These are phyloP conservation scores for Calliphora vicina DNA, from an alignment of 1,140 invertebrate species.

Conservation along the genomic window DNA sequence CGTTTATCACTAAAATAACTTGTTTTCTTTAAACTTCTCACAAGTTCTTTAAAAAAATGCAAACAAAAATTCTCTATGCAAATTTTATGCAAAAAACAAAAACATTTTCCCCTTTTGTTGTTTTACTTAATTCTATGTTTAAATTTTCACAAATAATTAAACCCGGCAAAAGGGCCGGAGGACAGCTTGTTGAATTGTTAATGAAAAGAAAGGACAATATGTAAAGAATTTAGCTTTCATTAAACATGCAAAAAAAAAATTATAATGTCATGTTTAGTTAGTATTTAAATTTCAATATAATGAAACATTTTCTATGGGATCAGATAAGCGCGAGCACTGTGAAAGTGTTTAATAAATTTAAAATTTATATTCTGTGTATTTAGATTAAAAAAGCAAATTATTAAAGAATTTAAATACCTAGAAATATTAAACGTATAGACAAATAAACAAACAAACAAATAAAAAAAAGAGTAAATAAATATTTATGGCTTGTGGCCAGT, in stretches of 20 bases:
- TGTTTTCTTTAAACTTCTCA: no score
- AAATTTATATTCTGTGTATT: no score
- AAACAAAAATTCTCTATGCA: neutral
- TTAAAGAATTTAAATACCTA: no score
- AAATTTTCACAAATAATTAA: neutral
- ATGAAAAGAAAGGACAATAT: neutral
- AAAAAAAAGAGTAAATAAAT: neutral
- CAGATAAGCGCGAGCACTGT: no score
- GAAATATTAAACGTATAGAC: no score
- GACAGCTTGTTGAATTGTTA: neutral
- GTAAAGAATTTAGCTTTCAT: neutral
- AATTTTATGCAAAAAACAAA: neutral
- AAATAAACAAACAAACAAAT: no score
- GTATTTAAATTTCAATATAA: neutral
- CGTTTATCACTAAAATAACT: no score
- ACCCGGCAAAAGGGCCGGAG: neutral
- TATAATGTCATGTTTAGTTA: neutral
- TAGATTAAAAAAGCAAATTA: no score
- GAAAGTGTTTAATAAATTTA: no score
- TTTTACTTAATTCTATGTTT: neutral
- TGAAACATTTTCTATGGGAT: neutral
- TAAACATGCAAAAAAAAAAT: neutral
- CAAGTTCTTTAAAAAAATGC: no score
- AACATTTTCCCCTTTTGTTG: neutral
- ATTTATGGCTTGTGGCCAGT: neutral